A percentile compares a stretch with the other conserved stretches of the same genome.
Conservation (phyloP, 2,888 invertebrate species). For the Abrostola tripartita region DNA sequence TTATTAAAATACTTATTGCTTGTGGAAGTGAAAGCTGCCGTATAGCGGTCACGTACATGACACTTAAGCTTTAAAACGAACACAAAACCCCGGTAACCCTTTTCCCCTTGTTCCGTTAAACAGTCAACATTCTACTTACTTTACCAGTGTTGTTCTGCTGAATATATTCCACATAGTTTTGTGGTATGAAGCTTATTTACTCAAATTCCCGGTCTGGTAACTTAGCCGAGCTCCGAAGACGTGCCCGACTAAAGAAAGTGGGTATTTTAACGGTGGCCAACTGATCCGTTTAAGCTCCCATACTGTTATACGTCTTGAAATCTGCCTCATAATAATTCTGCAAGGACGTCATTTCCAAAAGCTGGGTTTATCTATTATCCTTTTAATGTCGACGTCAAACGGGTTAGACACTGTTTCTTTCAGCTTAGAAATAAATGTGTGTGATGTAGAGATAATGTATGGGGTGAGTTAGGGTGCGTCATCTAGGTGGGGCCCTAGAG, state of each 20-base stretch:
- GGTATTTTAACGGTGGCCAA: constrained; percentile 54
- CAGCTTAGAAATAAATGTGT: constrained; percentile 41
- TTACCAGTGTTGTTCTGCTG: constrained; percentile 27
- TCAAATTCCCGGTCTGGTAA: constrained; percentile 45
- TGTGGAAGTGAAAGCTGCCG: constrained; percentile 48
- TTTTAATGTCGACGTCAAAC: constrained; percentile 57
- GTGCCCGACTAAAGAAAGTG: constrained; percentile 59
- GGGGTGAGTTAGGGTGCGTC: constrained; percentile 79
- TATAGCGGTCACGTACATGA: constrained; percentile 44
- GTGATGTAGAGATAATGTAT: constrained; percentile 43
- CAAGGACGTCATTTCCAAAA: constrained; percentile 31
- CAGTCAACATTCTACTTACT: constrained; percentile 37
- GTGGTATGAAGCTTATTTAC: constrained; percentile 50
- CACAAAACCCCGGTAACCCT: constrained; percentile 31
- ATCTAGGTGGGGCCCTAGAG: constrained; percentile 79
- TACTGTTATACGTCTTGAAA: constrained; percentile 42
- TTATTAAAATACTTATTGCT: constrained; percentile 7
- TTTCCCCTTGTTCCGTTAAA: constrained; percentile 18
- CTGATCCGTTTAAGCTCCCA: constrained; percentile 59
- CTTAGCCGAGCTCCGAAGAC: constrained; percentile 50
- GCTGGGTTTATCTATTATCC: constrained; percentile 52
- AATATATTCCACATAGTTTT: constrained; percentile 39
- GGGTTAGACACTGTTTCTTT: constrained; percentile 28
- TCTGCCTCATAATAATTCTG: constrained; percentile 55
- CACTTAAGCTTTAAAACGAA: constrained; percentile 34